phyloP scores from a whole-genome alignment of 2,113 vertebrate genomes.

The Poeciliopsis occidentalis region DNA sequence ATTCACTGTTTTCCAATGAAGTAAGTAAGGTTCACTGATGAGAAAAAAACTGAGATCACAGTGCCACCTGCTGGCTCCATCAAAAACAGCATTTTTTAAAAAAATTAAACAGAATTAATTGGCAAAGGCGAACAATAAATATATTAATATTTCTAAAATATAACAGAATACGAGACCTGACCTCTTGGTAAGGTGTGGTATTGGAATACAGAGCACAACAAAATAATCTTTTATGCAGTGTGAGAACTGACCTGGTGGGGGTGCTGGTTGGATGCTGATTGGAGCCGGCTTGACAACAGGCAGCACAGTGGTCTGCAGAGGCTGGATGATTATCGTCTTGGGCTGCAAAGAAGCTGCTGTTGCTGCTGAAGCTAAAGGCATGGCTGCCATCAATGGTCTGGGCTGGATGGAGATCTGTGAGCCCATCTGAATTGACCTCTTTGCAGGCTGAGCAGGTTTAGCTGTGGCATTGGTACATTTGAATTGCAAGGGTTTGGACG shows the following conservation, averaged over 20 bases:
- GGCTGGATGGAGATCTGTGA: slow-evolving; percentile 90
- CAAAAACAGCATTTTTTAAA: background rate
- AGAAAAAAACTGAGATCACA: slow-evolving; percentile 32
- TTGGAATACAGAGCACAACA: background rate
- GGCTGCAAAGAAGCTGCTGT: slow-evolving; percentile 79
- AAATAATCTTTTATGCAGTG: slow-evolving; percentile 23
- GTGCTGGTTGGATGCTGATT: slow-evolving; percentile 86
- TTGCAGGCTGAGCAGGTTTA: slow-evolving; percentile 73
- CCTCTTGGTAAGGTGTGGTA: background rate
- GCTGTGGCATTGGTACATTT: slow-evolving; percentile 61
- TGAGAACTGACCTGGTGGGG: slow-evolving; percentile 81
- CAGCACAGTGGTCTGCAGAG: slow-evolving; percentile 83
- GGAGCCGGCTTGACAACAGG: slow-evolving; percentile 85
- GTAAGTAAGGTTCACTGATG: background rate
- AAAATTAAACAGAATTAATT: background rate
- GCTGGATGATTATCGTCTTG: slow-evolving; percentile 93
- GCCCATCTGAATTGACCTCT: slow-evolving; percentile 80
- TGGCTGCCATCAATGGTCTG: slow-evolving; percentile 85
- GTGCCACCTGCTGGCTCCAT: slow-evolving; percentile 66
- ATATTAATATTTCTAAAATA: background rate
- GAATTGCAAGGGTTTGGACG: background rate
- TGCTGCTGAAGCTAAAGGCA: slow-evolving; percentile 81
- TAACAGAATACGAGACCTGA: background rate
- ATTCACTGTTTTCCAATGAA: background rate
- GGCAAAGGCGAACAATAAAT: background rate